Percentiles rank a stretch among this genome's conserved stretches.
These are phyloP conservation scores for Carollia perspicillata DNA, from an alignment of 2,113 vertebrate genomes.

Conservation along the genomic window DNA sequence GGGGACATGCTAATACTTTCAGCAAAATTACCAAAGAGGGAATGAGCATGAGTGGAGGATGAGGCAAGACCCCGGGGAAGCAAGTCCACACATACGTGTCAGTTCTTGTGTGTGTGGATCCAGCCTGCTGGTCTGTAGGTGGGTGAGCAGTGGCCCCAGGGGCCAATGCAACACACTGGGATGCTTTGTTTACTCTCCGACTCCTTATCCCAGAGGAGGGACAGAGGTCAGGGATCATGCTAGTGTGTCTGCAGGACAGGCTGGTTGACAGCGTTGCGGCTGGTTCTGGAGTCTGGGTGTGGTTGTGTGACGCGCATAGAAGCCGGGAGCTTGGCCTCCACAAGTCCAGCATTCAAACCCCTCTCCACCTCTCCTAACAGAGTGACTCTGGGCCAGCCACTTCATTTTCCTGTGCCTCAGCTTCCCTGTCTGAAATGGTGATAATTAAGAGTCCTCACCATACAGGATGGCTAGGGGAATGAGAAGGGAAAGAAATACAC, in stretches of 20 bases:
- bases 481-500: not conserved
- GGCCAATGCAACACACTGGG: too few relatives aligned
- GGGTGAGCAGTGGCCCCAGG: not conserved
- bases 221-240: not conserved
- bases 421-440: not conserved
- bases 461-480: not conserved
- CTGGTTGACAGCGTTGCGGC: accelerated
- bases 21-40: not conserved
- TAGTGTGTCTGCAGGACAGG: not conserved
- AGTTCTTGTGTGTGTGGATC: not conserved
- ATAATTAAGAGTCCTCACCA: not conserved
- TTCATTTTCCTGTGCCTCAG: not conserved
- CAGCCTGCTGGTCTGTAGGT: not conserved
- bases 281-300: not conserved
- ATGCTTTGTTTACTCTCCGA: not conserved
- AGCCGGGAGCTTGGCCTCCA: not conserved
- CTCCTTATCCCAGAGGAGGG: not conserved
- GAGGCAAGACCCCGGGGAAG: not conserved
- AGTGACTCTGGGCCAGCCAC: not conserved
- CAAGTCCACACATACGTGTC: not conserved
- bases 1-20: not conserved
- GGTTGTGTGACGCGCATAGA: not conserved
- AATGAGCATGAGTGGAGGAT: not conserved
- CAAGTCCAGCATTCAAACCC: not conserved
- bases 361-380: not conserved